Evolutionary conservation across 2,888 invertebrate species (phyloP).

Genomic region (Iphiclides podalirius): DNA sequence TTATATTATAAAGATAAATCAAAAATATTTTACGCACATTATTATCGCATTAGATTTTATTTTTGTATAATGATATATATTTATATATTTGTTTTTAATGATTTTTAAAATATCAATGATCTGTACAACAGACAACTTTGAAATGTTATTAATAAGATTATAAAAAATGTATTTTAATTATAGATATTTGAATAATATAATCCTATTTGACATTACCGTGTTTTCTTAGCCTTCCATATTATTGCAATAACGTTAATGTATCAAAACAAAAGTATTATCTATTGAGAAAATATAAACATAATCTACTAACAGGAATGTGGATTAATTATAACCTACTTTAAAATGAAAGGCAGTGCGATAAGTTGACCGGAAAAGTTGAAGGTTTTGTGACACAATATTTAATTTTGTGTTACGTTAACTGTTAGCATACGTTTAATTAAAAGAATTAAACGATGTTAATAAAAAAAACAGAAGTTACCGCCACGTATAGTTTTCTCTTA

Average conservation of each 20-base stretch:
- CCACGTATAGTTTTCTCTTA: too few species aligned
- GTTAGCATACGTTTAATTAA: slow-evolving; percentile 5
- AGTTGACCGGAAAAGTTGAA: slow-evolving; percentile 6
- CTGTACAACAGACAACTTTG: slow-evolving; percentile 31
- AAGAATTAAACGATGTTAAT: too few species aligned
- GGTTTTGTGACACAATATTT: slow-evolving; percentile 14
- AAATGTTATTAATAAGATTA: slow-evolving; percentile 23
- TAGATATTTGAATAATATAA: slow-evolving; percentile 29
- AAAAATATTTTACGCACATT: slow-evolving; percentile 22
- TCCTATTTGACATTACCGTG: slow-evolving; percentile 2
- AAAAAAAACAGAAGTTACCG: too few species aligned
- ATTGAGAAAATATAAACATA: neutral
- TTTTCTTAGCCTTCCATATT: slow-evolving; percentile 3
- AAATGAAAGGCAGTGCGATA: slow-evolving; percentile 5
- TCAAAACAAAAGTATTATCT: neutral
- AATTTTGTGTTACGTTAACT: slow-evolving; percentile 1
- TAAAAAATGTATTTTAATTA: slow-evolving; percentile 29
- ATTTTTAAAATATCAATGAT: slow-evolving; percentile 26
- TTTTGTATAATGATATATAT: slow-evolving; percentile 10
- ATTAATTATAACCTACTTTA: slow-evolving; percentile 1
- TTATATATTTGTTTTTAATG: slow-evolving; percentile 15
- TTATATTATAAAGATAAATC: slow-evolving; percentile 10
- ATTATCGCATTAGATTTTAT: slow-evolving; percentile 14
- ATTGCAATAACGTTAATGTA: neutral
- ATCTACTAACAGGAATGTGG: neutral